These are phyloP conservation scores for Vanessa cardui DNA, from an alignment of 2,888 invertebrate species.

Conservation along the genomic window DNA sequence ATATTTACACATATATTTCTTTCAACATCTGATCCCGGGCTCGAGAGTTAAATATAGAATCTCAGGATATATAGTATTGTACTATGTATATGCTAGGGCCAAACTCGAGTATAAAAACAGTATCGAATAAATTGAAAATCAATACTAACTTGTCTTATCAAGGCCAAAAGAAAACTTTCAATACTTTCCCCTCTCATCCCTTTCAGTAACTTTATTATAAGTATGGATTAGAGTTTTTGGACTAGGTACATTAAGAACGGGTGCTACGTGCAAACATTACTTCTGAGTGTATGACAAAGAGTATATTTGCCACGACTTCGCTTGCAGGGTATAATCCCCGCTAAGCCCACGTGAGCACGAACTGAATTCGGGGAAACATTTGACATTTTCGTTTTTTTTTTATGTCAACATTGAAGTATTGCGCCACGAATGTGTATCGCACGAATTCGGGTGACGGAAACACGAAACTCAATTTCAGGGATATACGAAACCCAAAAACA, in stretches of 20 bases:
- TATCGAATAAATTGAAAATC: no score
- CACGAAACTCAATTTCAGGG: conserved; percentile 2
- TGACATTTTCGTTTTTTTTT: conserved; percentile 33
- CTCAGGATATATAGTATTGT: no score
- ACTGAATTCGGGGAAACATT: conserved; percentile 30
- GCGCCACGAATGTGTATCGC: conserved; percentile 9
- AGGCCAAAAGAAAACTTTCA: conserved; percentile 22
- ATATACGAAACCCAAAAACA: not conserved
- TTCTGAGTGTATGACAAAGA: conserved; percentile 38
- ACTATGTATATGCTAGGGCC: no score
- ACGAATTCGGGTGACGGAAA: not conserved
- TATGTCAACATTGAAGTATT: conserved; percentile 29
- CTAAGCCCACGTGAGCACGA: conserved; percentile 44
- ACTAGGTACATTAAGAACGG: conserved; percentile 28
- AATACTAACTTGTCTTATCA: conserved; percentile 2
- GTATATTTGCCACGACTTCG: conserved; percentile 35
- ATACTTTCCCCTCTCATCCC: conserved; percentile 25
- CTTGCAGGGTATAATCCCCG: conserved; percentile 49
- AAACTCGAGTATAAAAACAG: no score
- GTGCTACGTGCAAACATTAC: conserved; percentile 34
- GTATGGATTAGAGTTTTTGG: conserved; percentile 29
- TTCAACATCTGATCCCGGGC: no score
- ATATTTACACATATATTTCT: no score
- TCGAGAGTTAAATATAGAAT: no score
- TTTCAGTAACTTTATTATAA: conserved; percentile 34